These are phyloP conservation scores for Drosophila mettleri DNA, from an alignment of 2,888 invertebrate species.

Conservation along the genomic window DNA sequence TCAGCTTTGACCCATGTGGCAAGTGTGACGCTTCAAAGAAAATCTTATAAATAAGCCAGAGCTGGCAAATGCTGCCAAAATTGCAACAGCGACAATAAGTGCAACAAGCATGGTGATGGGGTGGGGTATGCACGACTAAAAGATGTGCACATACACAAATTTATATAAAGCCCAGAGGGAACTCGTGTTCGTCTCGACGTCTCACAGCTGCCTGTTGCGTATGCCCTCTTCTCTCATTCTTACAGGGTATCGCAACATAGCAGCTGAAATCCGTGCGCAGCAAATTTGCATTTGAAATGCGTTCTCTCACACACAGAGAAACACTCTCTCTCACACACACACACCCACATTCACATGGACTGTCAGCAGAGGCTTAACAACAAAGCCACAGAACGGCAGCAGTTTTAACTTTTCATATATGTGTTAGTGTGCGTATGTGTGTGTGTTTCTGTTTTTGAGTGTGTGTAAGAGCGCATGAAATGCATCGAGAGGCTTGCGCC, in stretches of 20 bases:
- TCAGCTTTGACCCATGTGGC: conserved; percentile 70
- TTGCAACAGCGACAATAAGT: conserved; percentile 17
- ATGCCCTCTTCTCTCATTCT: neutral
- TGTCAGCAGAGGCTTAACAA: conserved; percentile 66
- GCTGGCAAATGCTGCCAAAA: conserved; percentile 57
- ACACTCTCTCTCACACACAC: conserved; percentile 14
- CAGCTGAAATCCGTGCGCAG: conserved; percentile 41
- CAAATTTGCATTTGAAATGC: conserved; percentile 70
- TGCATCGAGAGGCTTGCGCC: conserved; percentile 46
- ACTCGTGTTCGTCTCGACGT: neutral
- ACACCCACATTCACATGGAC: conserved; percentile 26
- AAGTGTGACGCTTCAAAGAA: conserved; percentile 64
- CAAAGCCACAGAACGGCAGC: conserved; percentile 49
- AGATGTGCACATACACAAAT: neutral
- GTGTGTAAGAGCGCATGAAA: conserved; percentile 57
- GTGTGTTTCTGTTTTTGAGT: conserved; percentile 17
- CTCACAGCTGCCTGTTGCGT: no score
- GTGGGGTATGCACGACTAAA: neutral
- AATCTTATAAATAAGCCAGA: conserved; percentile 76
- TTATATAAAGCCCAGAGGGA: neutral
- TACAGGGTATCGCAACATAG: conserved; percentile 19
- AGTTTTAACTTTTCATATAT: conserved; percentile 38
- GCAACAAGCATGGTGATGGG: neutral
- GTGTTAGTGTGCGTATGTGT: neutral
- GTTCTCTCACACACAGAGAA: conserved; percentile 18